Base-by-base conservation (phyloP, 2,888 invertebrate genomes). In the Ichneumon xanthorius region DNA sequence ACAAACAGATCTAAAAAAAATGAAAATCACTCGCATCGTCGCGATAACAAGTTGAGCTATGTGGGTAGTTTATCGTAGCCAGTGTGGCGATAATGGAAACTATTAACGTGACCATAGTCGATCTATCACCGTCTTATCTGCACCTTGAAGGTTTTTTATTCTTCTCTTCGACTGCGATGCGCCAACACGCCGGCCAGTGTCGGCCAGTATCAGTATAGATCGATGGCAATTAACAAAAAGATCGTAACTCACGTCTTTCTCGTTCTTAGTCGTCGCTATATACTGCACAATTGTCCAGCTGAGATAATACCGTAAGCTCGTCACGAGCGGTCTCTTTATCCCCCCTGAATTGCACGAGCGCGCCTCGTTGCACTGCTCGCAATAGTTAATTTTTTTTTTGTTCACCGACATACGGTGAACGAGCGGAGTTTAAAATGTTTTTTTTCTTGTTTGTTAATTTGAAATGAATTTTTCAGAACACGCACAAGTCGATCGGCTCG, bases 401-500 rank as follows among this genome's bases (percentile, higher is more conserved):
- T 48, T 71, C 65, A 65, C 53, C n/a, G n/a, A n/a, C n/a, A 53
- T 6, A 61, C 30, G 16, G 61, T 16, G n/a, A 14, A 30, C 14
- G 22, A 61, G 30, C 14, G 0, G 30, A 16, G 26, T 5, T 61
- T 26, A 6, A n/a, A 63, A 16, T 14, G 16, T 7, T 16, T 50
- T 14, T n/a, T 58, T 61, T 33, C 48, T 40, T 48, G 53, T 61
- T 48, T 65, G 14, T 48, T 48, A 48, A 48, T 48, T 48, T 33
- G 16, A 26, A 11, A 45, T 65, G 19, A 58, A 40, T 79, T 53
- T 92, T 92, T 76, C 89, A 93, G 92, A 91, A 87, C 84, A 90
- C 87, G 77, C 91, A 92, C 26, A 93, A 92, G 81, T 92, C 93
- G 11, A 91, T 91, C n/a, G 91, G 87, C 14, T 92, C 92, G 76